A percentile compares a stretch with the other conserved stretches of the same genome.
phyloP scores from a whole-genome alignment of 2,797 vertebrate species.

The Malurus splendens region DNA sequence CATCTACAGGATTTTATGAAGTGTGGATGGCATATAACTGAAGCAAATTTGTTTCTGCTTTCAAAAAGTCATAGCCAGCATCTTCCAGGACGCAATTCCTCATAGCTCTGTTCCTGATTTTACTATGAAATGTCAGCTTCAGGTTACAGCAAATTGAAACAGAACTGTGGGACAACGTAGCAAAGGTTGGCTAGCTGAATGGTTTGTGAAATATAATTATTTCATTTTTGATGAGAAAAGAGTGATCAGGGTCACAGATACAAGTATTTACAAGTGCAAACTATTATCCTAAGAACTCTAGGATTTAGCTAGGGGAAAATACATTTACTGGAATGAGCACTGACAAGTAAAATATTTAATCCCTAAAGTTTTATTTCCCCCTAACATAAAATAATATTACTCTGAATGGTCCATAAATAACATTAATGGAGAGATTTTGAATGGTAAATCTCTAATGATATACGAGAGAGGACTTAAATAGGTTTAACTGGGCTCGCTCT shows the following conservation, averaged over 20 bases:
- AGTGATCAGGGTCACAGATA: conserved; percentile 46
- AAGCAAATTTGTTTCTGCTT: neutral
- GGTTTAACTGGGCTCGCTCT: conserved; percentile 23
- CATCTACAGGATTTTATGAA: neutral
- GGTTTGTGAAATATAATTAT: conserved; percentile 18
- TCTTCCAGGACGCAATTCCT: neutral
- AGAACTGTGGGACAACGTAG: neutral
- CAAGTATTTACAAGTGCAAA: conserved; percentile 57
- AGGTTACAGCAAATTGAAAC: neutral
- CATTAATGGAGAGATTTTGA: conserved; percentile 55
- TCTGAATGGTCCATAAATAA: conserved; percentile 64
- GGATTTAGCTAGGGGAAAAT: conserved; percentile 53
- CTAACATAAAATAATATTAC: conserved; percentile 58
- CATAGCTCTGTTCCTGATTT: neutral
- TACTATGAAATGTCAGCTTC: neutral
- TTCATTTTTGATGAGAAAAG: conserved; percentile 39
- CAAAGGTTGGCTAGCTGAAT: conserved; percentile 20
- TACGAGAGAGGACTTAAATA: conserved; percentile 33
- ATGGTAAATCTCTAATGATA: conserved; percentile 57
- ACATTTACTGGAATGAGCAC: conserved; percentile 50
- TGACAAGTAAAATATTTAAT: conserved; percentile 63
- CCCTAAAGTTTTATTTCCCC: conserved; percentile 56
- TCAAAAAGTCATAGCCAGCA: neutral
- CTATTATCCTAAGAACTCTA: conserved; percentile 49
- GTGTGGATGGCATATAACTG: neutral